These are phyloP conservation scores for Mormyrus hasselquistii DNA, from an alignment of 2,797 vertebrate species.

Conservation along the genomic window DNA sequence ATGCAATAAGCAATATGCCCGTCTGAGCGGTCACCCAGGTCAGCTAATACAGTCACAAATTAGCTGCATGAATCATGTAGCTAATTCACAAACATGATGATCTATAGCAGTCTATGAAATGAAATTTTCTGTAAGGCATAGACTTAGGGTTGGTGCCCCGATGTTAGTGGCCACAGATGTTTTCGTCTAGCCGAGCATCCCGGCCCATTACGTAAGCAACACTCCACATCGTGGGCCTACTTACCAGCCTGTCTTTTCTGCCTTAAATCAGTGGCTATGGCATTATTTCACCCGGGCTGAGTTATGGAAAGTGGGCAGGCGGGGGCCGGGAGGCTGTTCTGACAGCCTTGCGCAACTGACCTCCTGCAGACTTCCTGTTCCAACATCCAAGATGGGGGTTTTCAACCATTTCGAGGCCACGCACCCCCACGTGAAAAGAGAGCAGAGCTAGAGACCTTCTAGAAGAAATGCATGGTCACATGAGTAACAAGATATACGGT, in stretches of 20 bases:
- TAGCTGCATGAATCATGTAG: neutral
- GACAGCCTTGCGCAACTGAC: neutral
- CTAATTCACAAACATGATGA: neutral
- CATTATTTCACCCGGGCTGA: neutral
- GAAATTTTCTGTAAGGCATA: neutral
- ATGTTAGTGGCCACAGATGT: neutral
- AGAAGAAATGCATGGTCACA: neutral
- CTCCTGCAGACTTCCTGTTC: neutral
- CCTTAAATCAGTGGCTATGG: neutral
- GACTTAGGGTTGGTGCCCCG: neutral
- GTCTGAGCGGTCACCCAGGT: neutral
- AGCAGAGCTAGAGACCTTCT: neutral
- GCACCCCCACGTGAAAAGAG: neutral
- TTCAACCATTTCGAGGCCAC: neutral
- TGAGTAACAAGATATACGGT: neutral
- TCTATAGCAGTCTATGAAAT: neutral
- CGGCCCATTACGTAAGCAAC: neutral
- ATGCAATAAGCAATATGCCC: neutral
- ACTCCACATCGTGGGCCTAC: neutral
- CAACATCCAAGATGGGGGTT: neutral
- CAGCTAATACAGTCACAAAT: neutral
- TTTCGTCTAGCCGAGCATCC: neutral
- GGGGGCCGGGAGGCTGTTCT: neutral
- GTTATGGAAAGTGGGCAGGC: neutral
- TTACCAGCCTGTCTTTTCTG: neutral